A percentile compares a stretch with the other conserved stretches of the same genome.
These are phyloP conservation scores for Leptodactylus fallax DNA, from an alignment of 2,797 vertebrate species.

Conservation along the genomic window DNA sequence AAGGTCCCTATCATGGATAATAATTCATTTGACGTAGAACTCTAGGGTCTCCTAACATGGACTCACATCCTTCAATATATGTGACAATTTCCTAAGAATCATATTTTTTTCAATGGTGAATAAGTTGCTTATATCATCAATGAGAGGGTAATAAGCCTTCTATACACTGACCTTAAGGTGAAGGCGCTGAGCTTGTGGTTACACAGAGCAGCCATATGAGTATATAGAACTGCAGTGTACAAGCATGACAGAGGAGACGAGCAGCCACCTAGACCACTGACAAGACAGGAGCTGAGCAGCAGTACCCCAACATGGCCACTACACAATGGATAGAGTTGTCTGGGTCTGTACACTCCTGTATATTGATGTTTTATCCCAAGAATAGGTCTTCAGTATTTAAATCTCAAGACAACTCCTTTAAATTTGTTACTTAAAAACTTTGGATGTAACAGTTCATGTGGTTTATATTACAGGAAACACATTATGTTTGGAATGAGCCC, in stretches of 20 bases:
- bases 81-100: background rate
- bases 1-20: no score
- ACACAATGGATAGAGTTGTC: no score
- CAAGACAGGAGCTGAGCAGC: background rate
- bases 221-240: background rate
- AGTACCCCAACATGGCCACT: no score
- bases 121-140: background rate
- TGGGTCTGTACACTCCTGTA: no score
- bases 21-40: no score
- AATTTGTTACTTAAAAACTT: background rate
- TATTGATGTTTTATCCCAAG: no score
- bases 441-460: background rate
- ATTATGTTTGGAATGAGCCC: conserved; percentile 94
- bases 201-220: background rate
- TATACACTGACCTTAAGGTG: background rate
- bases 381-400: no score
- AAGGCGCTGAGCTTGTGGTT: background rate
- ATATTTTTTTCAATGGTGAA: background rate
- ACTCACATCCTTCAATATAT: no score
- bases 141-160: background rate
- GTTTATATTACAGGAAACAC: conserved; percentile 80
- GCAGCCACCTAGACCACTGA: background rate
- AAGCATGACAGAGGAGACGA: background rate
- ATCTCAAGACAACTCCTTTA: no score
- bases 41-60: no score